These are phyloP conservation scores for Lypha dubia DNA, from an alignment of 2,888 invertebrate species.

Conservation along the genomic window DNA sequence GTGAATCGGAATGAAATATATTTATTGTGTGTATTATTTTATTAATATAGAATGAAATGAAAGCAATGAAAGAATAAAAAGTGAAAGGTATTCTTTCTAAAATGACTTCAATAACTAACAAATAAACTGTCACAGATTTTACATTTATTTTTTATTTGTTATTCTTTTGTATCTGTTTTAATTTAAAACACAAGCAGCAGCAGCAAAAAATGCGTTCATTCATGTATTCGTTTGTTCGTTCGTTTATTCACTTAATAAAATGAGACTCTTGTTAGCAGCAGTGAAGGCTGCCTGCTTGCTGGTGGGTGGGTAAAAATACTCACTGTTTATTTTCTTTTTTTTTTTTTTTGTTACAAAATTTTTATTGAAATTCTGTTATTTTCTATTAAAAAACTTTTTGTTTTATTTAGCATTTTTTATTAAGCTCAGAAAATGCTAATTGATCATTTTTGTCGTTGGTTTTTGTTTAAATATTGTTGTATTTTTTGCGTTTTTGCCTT, in stretches of 20 bases:
- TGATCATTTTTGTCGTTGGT: constrained; percentile 56
- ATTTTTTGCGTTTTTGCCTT: neutral
- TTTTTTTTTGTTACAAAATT: constrained; percentile 26
- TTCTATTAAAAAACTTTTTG: constrained; percentile 56
- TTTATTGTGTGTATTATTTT: constrained; percentile 55
- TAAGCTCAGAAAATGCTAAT: constrained; percentile 65
- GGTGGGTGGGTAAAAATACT: constrained; percentile 1
- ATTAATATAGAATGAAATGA: constrained; percentile 65
- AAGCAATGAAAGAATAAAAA: constrained; percentile 46
- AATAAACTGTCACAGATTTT: constrained; percentile 79
- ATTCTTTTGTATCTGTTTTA: constrained; percentile 46
- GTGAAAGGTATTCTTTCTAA: constrained; percentile 51
- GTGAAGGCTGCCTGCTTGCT: neutral
- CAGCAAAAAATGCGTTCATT: constrained; percentile 2
- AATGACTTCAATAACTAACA: constrained; percentile 73
- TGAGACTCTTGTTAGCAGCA: constrained; percentile 10
- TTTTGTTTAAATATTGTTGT: constrained; percentile 13
- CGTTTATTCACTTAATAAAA: constrained; percentile 54
- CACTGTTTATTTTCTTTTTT: too few species aligned
- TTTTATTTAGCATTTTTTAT: constrained; percentile 53
- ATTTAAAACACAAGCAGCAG: constrained; percentile 52
- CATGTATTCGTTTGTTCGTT: too few species aligned
- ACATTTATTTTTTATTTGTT: constrained; percentile 11
- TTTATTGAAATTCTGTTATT: constrained; percentile 57
- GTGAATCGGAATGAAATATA: constrained; percentile 71